Percentiles rank a stretch among this genome's conserved stretches.
Evolutionary conservation across 2,113 vertebrate species (phyloP).

Genomic region (Neogale vison): DNA sequence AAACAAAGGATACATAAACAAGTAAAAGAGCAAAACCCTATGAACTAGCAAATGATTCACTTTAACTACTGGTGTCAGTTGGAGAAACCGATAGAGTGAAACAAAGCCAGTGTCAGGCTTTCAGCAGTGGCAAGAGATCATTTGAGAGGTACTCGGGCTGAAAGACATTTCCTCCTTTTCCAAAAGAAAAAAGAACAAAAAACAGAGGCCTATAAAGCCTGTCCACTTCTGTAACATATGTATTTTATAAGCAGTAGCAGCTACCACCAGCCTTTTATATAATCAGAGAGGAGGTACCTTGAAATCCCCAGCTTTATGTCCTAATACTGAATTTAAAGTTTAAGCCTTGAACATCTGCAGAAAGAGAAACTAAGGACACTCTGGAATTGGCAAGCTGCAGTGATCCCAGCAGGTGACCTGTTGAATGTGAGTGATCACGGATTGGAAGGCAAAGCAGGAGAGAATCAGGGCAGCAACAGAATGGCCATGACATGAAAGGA

Average conservation of each 20-base stretch:
- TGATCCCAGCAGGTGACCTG: background rate
- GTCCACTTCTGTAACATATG: background rate
- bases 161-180: background rate
- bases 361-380: background rate
- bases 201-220: background rate
- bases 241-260: background rate
- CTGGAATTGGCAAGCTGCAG: background rate
- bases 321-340: background rate
- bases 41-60: background rate
- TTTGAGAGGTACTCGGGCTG: background rate
- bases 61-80: background rate
- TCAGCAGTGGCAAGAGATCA: background rate
- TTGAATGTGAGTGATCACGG: background rate
- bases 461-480: background rate
- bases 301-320: background rate
- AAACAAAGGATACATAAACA: background rate
- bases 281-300: background rate
- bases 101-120: background rate
- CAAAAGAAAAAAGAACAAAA: background rate
- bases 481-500: background rate
- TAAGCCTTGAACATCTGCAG: background rate
- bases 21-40: background rate
- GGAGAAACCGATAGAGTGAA: background rate
- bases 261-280: background rate
- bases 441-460: background rate